Evolutionary conservation across 1,140 invertebrate species (phyloP), one percentile per base, ranked within the genome.

Genomic region (Hormaphis cornu): DNA sequence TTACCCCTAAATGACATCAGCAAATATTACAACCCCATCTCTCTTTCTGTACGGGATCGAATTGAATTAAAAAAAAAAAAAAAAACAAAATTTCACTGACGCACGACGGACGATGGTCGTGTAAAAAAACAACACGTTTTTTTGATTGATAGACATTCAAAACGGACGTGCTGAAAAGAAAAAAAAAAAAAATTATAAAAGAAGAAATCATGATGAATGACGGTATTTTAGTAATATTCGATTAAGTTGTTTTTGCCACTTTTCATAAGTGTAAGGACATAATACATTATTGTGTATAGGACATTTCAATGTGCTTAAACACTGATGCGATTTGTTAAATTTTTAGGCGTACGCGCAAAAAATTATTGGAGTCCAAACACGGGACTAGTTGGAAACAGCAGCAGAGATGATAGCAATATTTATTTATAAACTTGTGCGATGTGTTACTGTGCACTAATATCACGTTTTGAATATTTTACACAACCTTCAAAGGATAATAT

Each of bases 1-100:
- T 66, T 66, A 66, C 61, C 61, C 61, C 28, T 66, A 66, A 66
- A 66, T 66, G 61, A 66, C 61, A 66, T 66, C 61, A 66, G 61
- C 61, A 66, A 66, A 66, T 66, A 66, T 66, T 48, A 28, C 44
- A 66, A 66, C 61, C 61, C 61, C 61, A 66, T 66, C 44, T 22
- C 44, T 33, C 26, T 50, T 18, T 22, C 44, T 66, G 61, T 66
- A 35, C 24, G 24, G 61, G 28, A 66, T 33, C 20, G 50, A 66
- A 66, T 66, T 66, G 61, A 66, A 66, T 66, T 66, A 50, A 26
- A 63, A 61, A 61, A 63, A 63, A 40, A 40, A 40, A 40, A 40
- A 46, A 46, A 46, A 46, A 46, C 18, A 46, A 5, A 66, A 33
- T 44, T 50, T 50, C 58, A 61, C n/a, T 66, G 26, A 10, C 40